phyloP scores from a whole-genome alignment of 2,113 vertebrate species.

The Gila orcuttii region DNA sequence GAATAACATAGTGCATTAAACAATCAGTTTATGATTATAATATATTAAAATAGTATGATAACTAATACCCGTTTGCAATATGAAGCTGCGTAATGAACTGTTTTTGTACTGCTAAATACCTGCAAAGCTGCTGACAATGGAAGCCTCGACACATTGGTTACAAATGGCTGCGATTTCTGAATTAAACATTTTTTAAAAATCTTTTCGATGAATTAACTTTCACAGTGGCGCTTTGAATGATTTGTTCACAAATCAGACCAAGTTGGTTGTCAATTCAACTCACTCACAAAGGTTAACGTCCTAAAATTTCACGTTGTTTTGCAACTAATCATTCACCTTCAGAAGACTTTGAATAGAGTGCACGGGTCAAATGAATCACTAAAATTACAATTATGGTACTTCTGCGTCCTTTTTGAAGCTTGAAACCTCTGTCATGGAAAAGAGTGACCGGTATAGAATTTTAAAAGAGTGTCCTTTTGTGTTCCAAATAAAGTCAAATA shows the following conservation, averaged over 20 bases:
- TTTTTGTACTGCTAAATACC: background rate
- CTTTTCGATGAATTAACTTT: background rate
- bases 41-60: background rate
- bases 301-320: background rate
- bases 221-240: background rate
- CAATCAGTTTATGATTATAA: background rate
- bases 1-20: background rate
- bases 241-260: background rate
- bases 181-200: background rate
- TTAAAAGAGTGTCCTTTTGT: background rate
- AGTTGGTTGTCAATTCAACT: background rate
- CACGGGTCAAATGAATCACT: background rate
- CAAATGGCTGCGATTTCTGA: background rate
- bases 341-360: background rate
- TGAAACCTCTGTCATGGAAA: background rate
- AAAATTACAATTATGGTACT: background rate
- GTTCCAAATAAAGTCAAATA: background rate
- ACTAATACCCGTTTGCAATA: background rate
- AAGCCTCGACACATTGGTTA: too few relatives aligned
- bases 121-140: background rate
- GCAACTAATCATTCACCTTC: too few relatives aligned
- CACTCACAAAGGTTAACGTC: background rate
- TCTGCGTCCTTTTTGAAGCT: background rate
- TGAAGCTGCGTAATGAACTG: background rate
- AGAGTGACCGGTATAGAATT: background rate